Evolutionary conservation across 2,888 invertebrate genomes (phyloP), one percentile per base, ranked within the genome.

Genomic region (Nematopogon swammerdamellus): DNA sequence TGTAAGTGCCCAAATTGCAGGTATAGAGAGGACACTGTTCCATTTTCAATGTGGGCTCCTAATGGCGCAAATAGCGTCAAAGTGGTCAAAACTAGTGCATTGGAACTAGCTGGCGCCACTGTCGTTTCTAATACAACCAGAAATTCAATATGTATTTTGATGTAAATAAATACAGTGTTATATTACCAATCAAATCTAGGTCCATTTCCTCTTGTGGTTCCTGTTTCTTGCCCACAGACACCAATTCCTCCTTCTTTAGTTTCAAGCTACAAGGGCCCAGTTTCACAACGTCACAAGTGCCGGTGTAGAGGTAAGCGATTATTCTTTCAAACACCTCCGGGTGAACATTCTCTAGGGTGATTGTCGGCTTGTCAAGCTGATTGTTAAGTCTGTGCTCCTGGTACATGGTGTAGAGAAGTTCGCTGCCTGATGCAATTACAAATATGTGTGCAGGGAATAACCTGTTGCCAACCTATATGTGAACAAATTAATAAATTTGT

Each of bases 361-460:
- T 60, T 1, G 67, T 61, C 1, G 73, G 70, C 63, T 59, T 75
- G 51, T 55, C 72, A 48, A 57, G 80, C 11, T 53, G 59, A 14
- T 48, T 55, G 14, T 55, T 59, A 52, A 59, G 62, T 19, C 65
- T 56, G 5, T 61, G 58, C 14, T 81, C 70, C 50, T 65, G 62
- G 52, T 86, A 80, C 2, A 85, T 57, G 51, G 84, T 81, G 56
- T 81, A 80, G 6, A 92, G 77, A 18, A 82, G 82, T 6, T 85
- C 81, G 52, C 88, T 86, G 54, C 82, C 80, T 0, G 81, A 81
- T 0, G 85, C 84, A 1, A 93, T 64, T 48, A 94, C 84, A 64
- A 83, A 91, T 56, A 83, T 84, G 66, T 94, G 93, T 0, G 87
- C 89, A 0, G 87, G 83, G 68, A 85, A 90, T 2, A 64, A 64